Conservation (phyloP, 2,797 vertebrate genomes). For the Myoxocephalus aenaeus region DNA sequence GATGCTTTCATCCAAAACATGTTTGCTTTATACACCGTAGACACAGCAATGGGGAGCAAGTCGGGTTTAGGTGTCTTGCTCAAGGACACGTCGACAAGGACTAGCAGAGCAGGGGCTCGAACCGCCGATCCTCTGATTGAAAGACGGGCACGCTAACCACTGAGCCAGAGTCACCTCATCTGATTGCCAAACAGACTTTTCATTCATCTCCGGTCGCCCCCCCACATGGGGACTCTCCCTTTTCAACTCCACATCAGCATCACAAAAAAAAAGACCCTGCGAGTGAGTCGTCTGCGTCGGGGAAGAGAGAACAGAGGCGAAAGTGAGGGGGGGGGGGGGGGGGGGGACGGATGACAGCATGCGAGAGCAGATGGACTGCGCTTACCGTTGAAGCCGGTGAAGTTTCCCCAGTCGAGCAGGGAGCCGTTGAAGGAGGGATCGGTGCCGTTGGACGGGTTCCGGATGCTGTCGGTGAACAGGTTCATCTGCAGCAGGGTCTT, state of each 20-base stretch:
- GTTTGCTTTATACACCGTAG: no score
- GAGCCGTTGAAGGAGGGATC: slow-evolving; percentile 87
- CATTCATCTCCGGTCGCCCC: slow-evolving; percentile 16
- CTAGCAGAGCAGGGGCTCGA: no score
- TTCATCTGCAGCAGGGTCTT: slow-evolving; percentile 98
- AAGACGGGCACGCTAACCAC: no score
- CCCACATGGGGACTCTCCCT: slow-evolving; percentile 16
- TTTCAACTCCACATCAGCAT: slow-evolving; percentile 40
- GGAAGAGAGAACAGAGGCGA: slow-evolving; percentile 1
- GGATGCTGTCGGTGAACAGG: slow-evolving; percentile 92
- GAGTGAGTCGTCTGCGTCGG: not conserved
- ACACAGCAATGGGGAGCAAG: no score
- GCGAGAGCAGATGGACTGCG: not conserved
- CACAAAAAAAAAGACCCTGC: no score
- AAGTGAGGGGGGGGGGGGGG: not conserved
- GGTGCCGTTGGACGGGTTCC: slow-evolving; percentile 86
- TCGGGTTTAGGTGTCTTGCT: not conserved
- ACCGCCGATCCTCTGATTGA: no score
- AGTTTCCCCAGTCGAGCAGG: slow-evolving; percentile 83
- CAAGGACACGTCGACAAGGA: no score
- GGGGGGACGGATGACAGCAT: not conserved
- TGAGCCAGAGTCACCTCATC: not conserved
- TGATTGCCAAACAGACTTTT: not conserved
- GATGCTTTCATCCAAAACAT: no score
- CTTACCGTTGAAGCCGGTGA: slow-evolving; percentile 89